phyloP scores from a whole-genome alignment of 53 echinoderm and acorn worm genomes.

The Pentamera pediparva region DNA sequence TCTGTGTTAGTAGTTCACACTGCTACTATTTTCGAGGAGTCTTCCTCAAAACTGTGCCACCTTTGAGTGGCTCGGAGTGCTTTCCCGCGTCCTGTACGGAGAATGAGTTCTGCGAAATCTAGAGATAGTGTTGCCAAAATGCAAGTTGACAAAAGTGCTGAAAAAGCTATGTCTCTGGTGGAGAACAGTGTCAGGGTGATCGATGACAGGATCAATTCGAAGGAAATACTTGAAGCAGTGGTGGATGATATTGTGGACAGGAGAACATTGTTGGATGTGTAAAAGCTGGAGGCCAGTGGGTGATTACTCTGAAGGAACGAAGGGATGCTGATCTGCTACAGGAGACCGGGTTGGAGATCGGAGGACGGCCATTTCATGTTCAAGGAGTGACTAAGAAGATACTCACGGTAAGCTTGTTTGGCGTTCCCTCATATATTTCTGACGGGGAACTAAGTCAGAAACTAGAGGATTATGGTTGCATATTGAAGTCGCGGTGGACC shows the following conservation, averaged over 20 bases:
- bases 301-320: background rate
- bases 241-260: background rate
- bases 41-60: too few species aligned
- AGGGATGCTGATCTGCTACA: conserved; percentile 1
- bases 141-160: background rate
- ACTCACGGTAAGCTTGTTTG: conserved; percentile 1
- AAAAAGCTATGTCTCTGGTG: background rate
- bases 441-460: background rate
- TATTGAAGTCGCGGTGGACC: background rate
- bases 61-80: too few species aligned
- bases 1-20: too few species aligned
- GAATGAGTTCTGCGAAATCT: conserved; percentile 5
- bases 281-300: background rate
- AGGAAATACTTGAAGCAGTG: background rate
- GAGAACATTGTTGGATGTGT: conserved; percentile 15
- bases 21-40: too few species aligned
- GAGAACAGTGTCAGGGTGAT: background rate
- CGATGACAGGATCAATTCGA: background rate
- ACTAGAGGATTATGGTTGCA: background rate
- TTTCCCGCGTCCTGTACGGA: too few species aligned
- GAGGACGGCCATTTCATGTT: background rate
- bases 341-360: conserved; percentile 10
- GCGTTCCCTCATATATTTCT: background rate
- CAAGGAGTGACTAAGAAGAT: conserved; percentile 3
- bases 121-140: background rate